Evolutionary conservation across 2,888 invertebrate genomes (phyloP).

Genomic region (Euplexia lucipara): DNA sequence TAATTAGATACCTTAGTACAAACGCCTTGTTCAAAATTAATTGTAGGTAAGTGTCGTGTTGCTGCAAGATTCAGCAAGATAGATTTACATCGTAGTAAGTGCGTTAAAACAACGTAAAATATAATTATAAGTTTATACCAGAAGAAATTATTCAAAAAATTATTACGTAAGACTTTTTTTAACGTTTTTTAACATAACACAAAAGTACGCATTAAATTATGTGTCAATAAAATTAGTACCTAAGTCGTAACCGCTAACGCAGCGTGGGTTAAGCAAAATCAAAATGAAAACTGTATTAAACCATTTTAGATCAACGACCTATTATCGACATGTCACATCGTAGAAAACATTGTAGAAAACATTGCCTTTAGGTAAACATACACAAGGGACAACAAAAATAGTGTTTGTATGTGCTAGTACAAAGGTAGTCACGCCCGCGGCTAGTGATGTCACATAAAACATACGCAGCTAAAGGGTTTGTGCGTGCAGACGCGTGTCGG

Average conservation of each 20-base stretch:
- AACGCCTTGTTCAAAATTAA: too few species aligned
- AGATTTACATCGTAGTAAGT: too few species aligned
- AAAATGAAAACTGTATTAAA: slow-evolving; percentile 21
- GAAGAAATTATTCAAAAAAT: too few species aligned
- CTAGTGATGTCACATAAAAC: slow-evolving; percentile 64
- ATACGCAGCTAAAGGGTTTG: slow-evolving; percentile 75
- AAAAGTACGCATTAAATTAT: not conserved
- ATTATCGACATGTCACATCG: slow-evolving; percentile 32
- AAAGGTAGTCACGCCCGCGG: slow-evolving; percentile 68
- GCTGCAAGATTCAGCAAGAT: too few species aligned
- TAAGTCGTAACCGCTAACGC: not conserved
- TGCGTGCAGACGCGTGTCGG: slow-evolving; percentile 75
- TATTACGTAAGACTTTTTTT: too few species aligned
- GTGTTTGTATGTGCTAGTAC: slow-evolving; percentile 45
- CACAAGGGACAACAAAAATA: slow-evolving; percentile 55
- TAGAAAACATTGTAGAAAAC: slow-evolving; percentile 56
- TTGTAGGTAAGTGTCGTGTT: too few species aligned
- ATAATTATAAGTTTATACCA: too few species aligned
- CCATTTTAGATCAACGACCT: slow-evolving; percentile 10
- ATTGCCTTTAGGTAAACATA: slow-evolving; percentile 67
- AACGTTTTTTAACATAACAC: too few species aligned
- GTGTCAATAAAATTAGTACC: not conserved
- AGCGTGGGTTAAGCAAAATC: not conserved
- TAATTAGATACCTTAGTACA: too few species aligned
- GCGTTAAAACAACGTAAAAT: too few species aligned